phyloP scores from a whole-genome alignment of 2,113 vertebrate species.

The Antigone vipio region DNA sequence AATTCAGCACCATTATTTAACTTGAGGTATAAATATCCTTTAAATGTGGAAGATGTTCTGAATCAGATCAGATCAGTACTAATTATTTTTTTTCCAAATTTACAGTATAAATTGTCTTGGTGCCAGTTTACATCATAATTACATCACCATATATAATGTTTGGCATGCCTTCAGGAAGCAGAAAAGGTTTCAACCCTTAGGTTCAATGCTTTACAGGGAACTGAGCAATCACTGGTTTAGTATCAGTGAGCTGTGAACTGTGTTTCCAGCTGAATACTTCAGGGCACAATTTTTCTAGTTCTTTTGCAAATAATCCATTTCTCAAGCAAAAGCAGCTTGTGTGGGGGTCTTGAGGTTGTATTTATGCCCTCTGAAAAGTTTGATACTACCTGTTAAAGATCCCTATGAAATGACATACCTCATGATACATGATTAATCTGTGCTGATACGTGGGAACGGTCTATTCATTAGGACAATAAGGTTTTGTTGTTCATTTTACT shows the following conservation, averaged over 20 bases:
- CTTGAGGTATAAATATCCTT: not conserved
- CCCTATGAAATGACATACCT: not conserved
- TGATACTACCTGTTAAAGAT: not conserved
- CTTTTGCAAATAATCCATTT: not conserved
- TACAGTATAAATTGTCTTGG: not conserved
- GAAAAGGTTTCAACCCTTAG: not conserved
- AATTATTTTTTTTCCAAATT: not conserved
- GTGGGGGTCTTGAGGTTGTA: not conserved
- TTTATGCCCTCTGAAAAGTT: not conserved
- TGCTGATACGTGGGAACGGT: not conserved
- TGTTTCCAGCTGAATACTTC: not conserved
- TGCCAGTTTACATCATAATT: conserved; percentile 33
- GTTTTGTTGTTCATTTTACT: not conserved
- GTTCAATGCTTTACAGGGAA: not conserved
- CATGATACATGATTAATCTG: not conserved
- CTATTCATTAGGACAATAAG: not conserved
- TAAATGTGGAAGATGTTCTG: not conserved
- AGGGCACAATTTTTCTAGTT: not conserved
- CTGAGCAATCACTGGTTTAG: not conserved
- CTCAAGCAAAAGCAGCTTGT: not conserved
- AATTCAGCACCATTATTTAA: not conserved
- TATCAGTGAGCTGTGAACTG: not conserved
- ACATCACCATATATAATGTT: not conserved
- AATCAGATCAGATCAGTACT: not conserved
- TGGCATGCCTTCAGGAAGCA: not conserved